phyloP scores from a whole-genome alignment of 1,140 invertebrate species.

The Drosophila asahinai region DNA sequence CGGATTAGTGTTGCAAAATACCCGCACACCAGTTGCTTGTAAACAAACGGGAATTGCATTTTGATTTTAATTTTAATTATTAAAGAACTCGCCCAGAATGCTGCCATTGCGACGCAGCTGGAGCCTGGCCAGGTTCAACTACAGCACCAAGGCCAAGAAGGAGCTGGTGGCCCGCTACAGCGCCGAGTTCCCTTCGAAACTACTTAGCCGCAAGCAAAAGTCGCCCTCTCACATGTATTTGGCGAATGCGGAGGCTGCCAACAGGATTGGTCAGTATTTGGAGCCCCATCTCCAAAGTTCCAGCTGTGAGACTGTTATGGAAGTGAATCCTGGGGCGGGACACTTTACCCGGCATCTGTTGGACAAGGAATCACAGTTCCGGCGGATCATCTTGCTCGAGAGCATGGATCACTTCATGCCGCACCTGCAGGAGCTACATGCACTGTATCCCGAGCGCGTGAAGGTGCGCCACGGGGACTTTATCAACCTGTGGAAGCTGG shows the following conservation, averaged over 20 bases:
- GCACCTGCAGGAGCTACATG: slow-evolving; percentile 63
- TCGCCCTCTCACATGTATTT: slow-evolving; percentile 66
- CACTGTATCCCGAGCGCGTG: slow-evolving; percentile 72
- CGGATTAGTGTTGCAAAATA: slow-evolving; percentile 26
- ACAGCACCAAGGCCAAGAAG: slow-evolving; percentile 50
- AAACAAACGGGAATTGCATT: slow-evolving; percentile 49
- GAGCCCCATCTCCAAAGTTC: slow-evolving; percentile 67
- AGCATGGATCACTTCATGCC: slow-evolving; percentile 84
- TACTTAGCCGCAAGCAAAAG: slow-evolving; percentile 72
- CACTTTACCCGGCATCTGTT: slow-evolving; percentile 86
- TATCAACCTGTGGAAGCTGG: slow-evolving; percentile 86
- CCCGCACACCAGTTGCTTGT: slow-evolving; percentile 31
- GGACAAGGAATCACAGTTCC: slow-evolving; percentile 68
- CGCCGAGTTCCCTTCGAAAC: slow-evolving; percentile 71
- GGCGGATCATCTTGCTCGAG: slow-evolving; percentile 85
- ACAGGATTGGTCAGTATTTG: slow-evolving; percentile 78
- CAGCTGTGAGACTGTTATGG: slow-evolving; percentile 84
- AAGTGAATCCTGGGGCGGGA: slow-evolving; percentile 87
- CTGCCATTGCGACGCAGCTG: slow-evolving; percentile 49
- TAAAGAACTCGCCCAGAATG: slow-evolving; percentile 34
- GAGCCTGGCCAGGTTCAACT: slow-evolving; percentile 15
- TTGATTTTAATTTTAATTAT: background rate
- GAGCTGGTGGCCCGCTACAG: slow-evolving; percentile 58
- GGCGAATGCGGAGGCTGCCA: slow-evolving; percentile 83
- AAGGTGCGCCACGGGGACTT: slow-evolving; percentile 85